Evolutionary conservation across 1,140 invertebrate species (phyloP), one percentile per base, ranked within the genome.

Genomic region (Nephotettix cincticeps): DNA sequence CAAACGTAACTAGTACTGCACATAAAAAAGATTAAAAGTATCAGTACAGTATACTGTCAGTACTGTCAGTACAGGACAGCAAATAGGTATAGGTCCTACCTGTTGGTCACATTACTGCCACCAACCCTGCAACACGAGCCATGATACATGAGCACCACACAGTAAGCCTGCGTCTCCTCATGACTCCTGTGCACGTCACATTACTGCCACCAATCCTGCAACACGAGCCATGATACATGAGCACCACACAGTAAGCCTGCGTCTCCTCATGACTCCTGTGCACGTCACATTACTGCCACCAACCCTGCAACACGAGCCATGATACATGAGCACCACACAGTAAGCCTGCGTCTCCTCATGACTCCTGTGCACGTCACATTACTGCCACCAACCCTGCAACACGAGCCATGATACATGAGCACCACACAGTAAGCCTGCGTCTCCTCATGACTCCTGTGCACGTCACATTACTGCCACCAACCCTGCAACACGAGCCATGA

Each of bases 251-350:
- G 47, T 54, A 19, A 54, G 14, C 66, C 43, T 27, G 43, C 66
- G 47, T 13, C 66, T 27, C 47, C 43, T 68, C 66, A 51, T 68
- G 21, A 27, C 43, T n/a, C 1, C 66, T 11, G 45, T 30, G 1
- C 13, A 2, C 27, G 66, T 68, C 66, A 68, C 66, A 68, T 68
- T 29, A 19, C 66, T 51, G 36, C n/a, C 25, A n/a, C 19, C 2
- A 17, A 32, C 36, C 56, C 63, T 65, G 63, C n/a, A 36, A 65
- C 27, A 65, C 58, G 21, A 13, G 11, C 21, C 14, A 23, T 23
- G 51, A n/a, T n/a, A n/a, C n/a, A n/a, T n/a, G n/a, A n/a, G n/a
- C n/a, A n/a, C 65, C 32, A 47, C 65, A 43, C 32, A 25, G 40
- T 47, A 11, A 47, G 23, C 65, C 32, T 45, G 36, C 65, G 40